Evolutionary conservation across 2,888 invertebrate species (phyloP), one percentile per base, ranked within the genome.

Genomic region (Salpingus planirostris): DNA sequence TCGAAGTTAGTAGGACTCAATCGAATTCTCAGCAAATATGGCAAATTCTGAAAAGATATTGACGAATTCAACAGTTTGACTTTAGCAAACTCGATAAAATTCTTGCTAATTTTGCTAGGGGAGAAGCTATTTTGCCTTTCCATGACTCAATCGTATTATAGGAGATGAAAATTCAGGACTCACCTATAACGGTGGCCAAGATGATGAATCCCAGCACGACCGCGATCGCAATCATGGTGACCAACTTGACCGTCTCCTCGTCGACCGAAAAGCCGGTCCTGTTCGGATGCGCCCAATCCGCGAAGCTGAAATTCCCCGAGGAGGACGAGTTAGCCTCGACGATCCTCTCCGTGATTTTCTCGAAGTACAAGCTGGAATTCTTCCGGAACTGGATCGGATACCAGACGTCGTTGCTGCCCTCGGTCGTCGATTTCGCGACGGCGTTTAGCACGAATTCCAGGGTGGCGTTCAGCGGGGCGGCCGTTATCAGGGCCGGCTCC

Each of bases 161-260:
- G 18, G 18, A 18, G 18, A 18, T 18, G 18, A 18, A 7, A 7
- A 18, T 18, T 18, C 18, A 18, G 8, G 12, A 57, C 65, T 68
- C 57, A 76, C 76, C 76, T 52, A 76, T 71, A 47, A 76, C 73
- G 44, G 76, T 76, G 34, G 76, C 73, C 46, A 76, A 60, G 46
- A 76, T 76, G 40, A 76, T 70, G 48, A 76, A 61, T 39, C 75
- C 76, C 42, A 76, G 66, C 21, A 72, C 54, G 31, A 74, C 60
- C 15, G 74, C 75, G 46, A 73, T 76, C 46, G 65, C 68, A 33
- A 80, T 75, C 57, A 76, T 76, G 40, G 76, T 71, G 39, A 76
- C 63, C 50, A 80, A 67, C 38, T 70, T 44, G 25, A 55, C 44
- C 7, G 52, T 50, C 11, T 41, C 46, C 26, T 50, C 47, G 12